Conservation (phyloP, 2,113 vertebrate genomes). For the Irena cyanogastra region DNA sequence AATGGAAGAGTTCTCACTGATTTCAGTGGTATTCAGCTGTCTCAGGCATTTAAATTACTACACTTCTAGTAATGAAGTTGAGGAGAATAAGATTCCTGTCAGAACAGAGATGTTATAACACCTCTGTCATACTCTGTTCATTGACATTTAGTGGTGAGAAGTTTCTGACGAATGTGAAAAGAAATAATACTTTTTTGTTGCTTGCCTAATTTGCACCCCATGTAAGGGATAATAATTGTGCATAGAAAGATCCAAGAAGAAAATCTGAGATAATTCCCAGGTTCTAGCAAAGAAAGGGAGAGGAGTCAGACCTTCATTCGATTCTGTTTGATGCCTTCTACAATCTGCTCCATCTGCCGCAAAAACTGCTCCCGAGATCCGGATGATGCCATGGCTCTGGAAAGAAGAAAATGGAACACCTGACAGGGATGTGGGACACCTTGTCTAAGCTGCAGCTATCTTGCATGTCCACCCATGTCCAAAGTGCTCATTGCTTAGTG, state of each 20-base stretch:
- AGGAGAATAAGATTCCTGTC: neutral
- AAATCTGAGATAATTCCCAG: neutral
- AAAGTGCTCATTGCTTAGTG: neutral
- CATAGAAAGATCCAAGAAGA: neutral
- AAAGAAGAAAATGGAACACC: neutral
- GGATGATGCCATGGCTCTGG: slow-evolving; percentile 92
- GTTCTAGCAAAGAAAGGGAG: neutral
- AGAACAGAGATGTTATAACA: neutral
- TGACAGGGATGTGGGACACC: neutral
- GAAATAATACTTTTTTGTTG: neutral
- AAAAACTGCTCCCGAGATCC: slow-evolving; percentile 92
- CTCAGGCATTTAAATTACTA: neutral
- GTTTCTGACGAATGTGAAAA: neutral
- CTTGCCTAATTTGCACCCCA: neutral
- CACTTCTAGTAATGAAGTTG: neutral
- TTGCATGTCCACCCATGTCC: neutral
- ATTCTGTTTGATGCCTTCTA: slow-evolving; percentile 97
- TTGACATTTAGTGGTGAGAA: neutral
- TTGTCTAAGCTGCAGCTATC: neutral
- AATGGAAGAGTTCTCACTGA: neutral
- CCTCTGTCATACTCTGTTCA: neutral
- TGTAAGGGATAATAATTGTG: neutral
- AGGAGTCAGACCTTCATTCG: slow-evolving; percentile 84
- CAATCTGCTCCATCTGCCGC: slow-evolving; percentile 97
- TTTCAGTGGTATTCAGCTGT: neutral